Base-by-base conservation (phyloP, 2,888 invertebrate genomes). In the Cerceris rybyensis region DNA sequence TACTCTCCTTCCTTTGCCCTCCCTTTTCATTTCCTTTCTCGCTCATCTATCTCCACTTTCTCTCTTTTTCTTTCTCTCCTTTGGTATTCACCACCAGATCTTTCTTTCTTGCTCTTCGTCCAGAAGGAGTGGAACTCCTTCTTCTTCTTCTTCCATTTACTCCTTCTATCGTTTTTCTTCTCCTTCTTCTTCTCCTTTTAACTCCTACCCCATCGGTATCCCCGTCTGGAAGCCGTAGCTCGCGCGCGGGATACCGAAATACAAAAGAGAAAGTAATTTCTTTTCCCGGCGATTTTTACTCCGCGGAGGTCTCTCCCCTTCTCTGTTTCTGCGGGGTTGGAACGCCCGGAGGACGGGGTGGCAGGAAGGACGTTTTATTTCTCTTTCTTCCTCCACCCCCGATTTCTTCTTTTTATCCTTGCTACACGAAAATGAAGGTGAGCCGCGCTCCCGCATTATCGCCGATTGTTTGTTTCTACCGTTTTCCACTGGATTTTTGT, bases 261-360 rank as follows among this genome's bases (percentile, higher is more conserved):
- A 88, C 85, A 88, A 88, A 88, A 81, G 85, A 83, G 86, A 83
- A 87, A 87, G 88, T 87, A 86, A 87, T 88, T 88, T 87, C 86
- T 85, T 87, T 84, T 86, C 80, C 76, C 78, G 79, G 78, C 83
- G 82, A 85, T 86, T 88, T 89, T 83, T 85, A 82, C 82, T 78
- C 80, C 17, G 39, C 46, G 11, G 17, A 6, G 17, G 14, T 16
- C 41, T n/a, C n/a, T n/a, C 13, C 16, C 14, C 16, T 42, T 39
- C 55, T 9, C 41, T 5, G 39, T 13, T 11, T 50, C 2, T 13
- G 11, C 28, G 16, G 4, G 42, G 6, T n/a, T 11, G 17, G 16
- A 5, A n/a, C 11, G 39, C 11, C 17, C 9, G 7, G 52, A 28
- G 59, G 28, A 6, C 43, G 50, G 50, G 11, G 42, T 7, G 39